These are phyloP conservation scores for Plectropomus leopardus DNA, from an alignment of 2,113 vertebrate species.

Conservation along the genomic window DNA sequence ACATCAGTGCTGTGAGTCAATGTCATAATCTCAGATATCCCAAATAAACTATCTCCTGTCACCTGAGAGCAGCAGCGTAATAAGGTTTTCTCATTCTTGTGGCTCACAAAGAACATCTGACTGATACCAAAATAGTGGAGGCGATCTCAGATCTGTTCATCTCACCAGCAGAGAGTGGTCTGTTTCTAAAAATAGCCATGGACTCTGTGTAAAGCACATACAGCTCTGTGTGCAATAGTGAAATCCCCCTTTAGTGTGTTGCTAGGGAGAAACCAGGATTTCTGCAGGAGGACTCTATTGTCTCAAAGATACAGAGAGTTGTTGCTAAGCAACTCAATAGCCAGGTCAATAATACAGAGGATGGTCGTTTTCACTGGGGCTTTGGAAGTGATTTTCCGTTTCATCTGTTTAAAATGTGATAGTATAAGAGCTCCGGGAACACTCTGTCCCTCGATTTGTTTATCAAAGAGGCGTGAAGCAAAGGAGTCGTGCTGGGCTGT, in stretches of 20 bases:
- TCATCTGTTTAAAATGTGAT: conserved; percentile 69
- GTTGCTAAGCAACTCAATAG: conserved; percentile 83
- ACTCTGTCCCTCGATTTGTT: conserved; percentile 35
- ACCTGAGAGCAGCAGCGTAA: neutral
- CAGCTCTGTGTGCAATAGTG: conserved; percentile 34
- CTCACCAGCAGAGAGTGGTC: neutral
- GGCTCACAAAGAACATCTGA: neutral
- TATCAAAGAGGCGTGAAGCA: neutral
- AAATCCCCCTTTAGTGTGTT: conserved; percentile 68
- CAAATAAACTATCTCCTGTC: conserved; percentile 14
- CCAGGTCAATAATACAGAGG: conserved; percentile 77
- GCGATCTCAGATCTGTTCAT: conserved; percentile 1
- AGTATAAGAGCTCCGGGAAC: conserved; percentile 45
- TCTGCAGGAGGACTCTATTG: conserved; percentile 61
- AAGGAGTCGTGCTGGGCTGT: neutral
- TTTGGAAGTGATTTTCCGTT: conserved; percentile 72
- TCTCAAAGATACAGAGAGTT: conserved; percentile 66
- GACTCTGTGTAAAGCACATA: conserved; percentile 25
- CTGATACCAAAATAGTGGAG: neutral
- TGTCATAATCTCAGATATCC: conserved; percentile 2
- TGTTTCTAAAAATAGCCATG: conserved; percentile 73
- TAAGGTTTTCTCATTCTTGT: neutral
- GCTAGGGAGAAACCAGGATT: conserved; percentile 71
- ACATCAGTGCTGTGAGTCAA: conserved; percentile 40
- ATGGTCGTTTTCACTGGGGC: conserved; percentile 43